Evolutionary conservation across 2,113 vertebrate genomes (phyloP), one percentile per base, ranked within the genome.

Genomic region (Nycticorax nycticorax): DNA sequence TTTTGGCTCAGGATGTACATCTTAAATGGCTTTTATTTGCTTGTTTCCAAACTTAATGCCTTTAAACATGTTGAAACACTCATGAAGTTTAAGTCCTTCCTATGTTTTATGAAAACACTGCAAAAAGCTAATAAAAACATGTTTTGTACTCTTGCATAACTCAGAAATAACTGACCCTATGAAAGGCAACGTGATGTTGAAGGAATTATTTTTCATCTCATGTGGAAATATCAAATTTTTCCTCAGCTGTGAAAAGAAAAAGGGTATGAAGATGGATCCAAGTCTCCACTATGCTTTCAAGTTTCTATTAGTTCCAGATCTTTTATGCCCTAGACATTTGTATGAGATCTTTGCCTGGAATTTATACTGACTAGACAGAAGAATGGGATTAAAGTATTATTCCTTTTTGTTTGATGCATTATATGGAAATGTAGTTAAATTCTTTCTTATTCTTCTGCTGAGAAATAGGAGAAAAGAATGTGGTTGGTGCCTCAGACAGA

Each of bases 231-330:
- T 5, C 32, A 92, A 74, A n/a, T 52, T 79, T 71, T 94, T 92
- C 23, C 48, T 69, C 21, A 12, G 3, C 17, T 89, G 33, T 84
- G 75, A 57, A 92, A 93, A 48, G 33, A 52, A 89, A 83, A 88
- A 69, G 30, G 14, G 67, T 66, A 69, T 26, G 20, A 68, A 94
- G 28, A 55, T 55, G 27, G 56, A 66, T 74, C 56, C 71, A 94
- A 80, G 50, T 80, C 35, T 87, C 24, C 12, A 43, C 10, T 68
- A n/a, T 6, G n/a, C 14, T 93, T 94, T 85, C 55, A 96, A 84
- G 24, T 82, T 76, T 77, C 60, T 91, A 89, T 94, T 94, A 92
- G 41, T 82, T 92, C 71, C 79, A 96, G 66, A 80, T 63, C 22
- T 60, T 80, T 91, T 87, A 67, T 81, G 30, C 20, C 27, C 50